phyloP scores from a whole-genome alignment of 2,888 invertebrate genomes.

The Stenurella melanura region DNA sequence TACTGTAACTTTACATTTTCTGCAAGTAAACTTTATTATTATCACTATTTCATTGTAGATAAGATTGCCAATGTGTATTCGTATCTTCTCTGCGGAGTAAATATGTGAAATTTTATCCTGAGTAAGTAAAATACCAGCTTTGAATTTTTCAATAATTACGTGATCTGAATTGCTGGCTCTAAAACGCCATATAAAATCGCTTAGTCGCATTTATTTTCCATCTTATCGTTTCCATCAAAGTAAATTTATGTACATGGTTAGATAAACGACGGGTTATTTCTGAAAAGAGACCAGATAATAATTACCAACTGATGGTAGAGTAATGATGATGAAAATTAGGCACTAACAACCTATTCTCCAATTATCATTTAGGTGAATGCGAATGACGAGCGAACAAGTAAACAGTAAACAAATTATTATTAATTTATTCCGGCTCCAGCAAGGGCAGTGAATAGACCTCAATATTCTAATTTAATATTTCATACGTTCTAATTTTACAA shows the following conservation, averaged over 20 bases:
- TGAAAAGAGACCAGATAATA: background rate
- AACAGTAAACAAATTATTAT: background rate
- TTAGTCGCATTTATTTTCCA: background rate
- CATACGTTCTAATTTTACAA: background rate
- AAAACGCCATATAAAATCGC: background rate
- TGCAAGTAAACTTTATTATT: too few species aligned
- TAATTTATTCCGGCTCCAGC: background rate
- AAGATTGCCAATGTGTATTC: too few species aligned
- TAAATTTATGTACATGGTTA: background rate
- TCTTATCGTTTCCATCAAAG: background rate
- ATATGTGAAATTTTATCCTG: too few species aligned
- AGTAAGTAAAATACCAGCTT: background rate
- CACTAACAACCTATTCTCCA: background rate
- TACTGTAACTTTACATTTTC: too few species aligned
- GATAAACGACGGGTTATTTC: background rate
- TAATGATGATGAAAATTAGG: background rate
- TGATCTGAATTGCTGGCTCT: background rate
- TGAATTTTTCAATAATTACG: background rate
- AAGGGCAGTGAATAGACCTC: background rate
- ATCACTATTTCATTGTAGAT: too few species aligned
- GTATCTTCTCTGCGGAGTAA: too few species aligned
- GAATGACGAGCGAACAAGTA: background rate
- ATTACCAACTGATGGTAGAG: background rate
- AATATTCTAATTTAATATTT: background rate
- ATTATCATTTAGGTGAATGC: background rate